Evolutionary conservation across 2,113 vertebrate species (phyloP).

Genomic region (Rhinogobius similis): DNA sequence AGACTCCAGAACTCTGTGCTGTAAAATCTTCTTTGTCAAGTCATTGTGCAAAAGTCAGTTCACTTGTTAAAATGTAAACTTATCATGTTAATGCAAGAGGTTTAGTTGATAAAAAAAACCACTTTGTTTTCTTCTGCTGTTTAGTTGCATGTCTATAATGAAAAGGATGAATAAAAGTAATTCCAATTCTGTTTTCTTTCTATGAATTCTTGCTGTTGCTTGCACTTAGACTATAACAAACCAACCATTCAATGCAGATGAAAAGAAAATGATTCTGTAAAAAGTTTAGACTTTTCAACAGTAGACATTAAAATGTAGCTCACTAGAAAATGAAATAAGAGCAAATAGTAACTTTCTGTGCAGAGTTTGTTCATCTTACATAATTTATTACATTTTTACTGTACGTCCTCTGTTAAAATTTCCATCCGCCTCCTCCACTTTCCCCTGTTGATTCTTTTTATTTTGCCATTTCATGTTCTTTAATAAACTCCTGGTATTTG

Average conservation of each 20-base stretch:
- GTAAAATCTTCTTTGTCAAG: too few relatives aligned
- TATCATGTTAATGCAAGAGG: too few relatives aligned
- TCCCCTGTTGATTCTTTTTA: not conserved
- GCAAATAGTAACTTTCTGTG: not conserved
- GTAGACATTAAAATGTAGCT: not conserved
- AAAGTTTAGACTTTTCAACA: not conserved
- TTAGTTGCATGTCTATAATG: too few relatives aligned
- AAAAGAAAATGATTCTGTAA: not conserved
- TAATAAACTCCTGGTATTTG: slow-evolving; percentile 8
- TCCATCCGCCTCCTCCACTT: not conserved
- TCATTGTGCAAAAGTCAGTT: too few relatives aligned
- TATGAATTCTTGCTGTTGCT: too few relatives aligned
- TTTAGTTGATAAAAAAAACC: too few relatives aligned
- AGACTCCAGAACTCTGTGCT: too few relatives aligned
- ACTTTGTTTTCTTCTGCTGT: too few relatives aligned
- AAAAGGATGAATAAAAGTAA: too few relatives aligned
- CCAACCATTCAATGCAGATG: not conserved
- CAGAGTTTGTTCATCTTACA: not conserved
- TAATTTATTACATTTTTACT: not conserved
- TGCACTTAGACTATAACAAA: not conserved
- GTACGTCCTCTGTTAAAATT: not conserved
- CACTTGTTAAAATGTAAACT: too few relatives aligned
- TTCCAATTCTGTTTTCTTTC: too few relatives aligned
- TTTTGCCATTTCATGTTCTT: slow-evolving; percentile 11
- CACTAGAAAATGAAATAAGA: not conserved